Base-by-base conservation (phyloP, 2,797 vertebrate species). In the Gambelia wislizenii region DNA sequence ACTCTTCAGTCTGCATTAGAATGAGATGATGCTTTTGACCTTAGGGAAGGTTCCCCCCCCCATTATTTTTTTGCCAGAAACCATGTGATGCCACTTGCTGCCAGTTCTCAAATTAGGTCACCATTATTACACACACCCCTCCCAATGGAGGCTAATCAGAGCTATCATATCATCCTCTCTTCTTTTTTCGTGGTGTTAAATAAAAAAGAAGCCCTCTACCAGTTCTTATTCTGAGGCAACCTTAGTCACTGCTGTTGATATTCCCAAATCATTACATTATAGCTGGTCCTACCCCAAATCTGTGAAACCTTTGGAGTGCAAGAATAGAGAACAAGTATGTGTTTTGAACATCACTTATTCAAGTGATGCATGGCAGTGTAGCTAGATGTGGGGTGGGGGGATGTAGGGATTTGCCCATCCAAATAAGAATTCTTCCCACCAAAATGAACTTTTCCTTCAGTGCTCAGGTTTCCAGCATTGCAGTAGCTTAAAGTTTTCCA, bases 41-140 rank as follows among this genome's bases (percentile, higher is more conserved):
- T 79, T 36, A 77, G 49, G 47, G 47, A 59, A 64, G 30, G 27
- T 9, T 54, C 27, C 13, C 13, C 52, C 3, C 52, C 20, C n/a
- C n/a, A n/a, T 25, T 22, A 3, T 61, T 25, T 25, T 61, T 18
- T 61, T 61, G 39, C n/a, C 76, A 49, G 54, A 70, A 52, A 89
- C 64, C 87, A 85, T 82, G 39, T 44, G 20, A 59, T 84, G n/a
- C 36, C 44, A 49, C 22, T 84, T 87, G 59, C 84, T 80, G 25
- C 3, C 61, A 87, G 0, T 80, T 72, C 79, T 61, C 44, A 78
- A 20, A 83, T 54, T 0, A 86, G 27, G 91, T 90, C 84, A 56
- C 79, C 1, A 52, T 87, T 93, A 80, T 76, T 36, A 77, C 88
- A 84, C 36, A 84, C 59, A 75, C 85, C 83, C 61, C n/a, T 14